Evolutionary conservation across 2,888 invertebrate genomes (phyloP).

Genomic region (Cabera pusaria): DNA sequence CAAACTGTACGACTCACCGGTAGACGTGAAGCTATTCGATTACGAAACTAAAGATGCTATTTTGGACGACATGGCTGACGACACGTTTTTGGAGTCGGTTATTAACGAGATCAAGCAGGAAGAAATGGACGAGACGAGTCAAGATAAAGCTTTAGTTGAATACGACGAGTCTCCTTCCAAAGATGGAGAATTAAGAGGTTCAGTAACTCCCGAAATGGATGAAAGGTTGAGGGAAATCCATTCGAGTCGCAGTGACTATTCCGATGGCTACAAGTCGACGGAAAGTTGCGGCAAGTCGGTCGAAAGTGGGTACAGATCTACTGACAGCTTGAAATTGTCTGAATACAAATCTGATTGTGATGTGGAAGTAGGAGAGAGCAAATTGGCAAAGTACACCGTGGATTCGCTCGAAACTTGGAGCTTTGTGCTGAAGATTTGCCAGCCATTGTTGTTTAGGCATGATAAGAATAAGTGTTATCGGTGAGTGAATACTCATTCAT

Average conservation of each 20-base stretch:
- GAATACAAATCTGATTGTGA: constrained; percentile 11
- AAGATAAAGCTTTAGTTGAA: constrained; percentile 69
- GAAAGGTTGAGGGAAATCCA: constrained; percentile 47
- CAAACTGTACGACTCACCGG: constrained; percentile 46
- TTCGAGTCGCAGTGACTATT: constrained; percentile 51
- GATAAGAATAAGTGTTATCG: constrained; percentile 73
- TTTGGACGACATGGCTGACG: constrained; percentile 60
- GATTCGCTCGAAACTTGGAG: constrained; percentile 74
- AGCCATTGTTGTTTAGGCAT: constrained; percentile 71
- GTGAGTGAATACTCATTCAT: too few species aligned
- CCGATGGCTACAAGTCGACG: constrained; percentile 53
- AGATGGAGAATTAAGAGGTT: constrained; percentile 39
- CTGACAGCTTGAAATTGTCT: constrained; percentile 20
- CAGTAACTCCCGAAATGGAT: constrained; percentile 66
- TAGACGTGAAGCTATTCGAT: constrained; percentile 46
- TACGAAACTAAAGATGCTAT: constrained; percentile 51
- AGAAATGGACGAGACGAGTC: constrained; percentile 56
- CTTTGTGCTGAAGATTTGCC: constrained; percentile 73
- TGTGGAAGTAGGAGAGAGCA: constrained; percentile 20
- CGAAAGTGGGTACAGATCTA: constrained; percentile 33
- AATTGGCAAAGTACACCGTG: constrained; percentile 55
- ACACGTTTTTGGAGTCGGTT: constrained; percentile 70
- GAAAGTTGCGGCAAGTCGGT: constrained; percentile 50
- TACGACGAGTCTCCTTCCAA: constrained; percentile 66
- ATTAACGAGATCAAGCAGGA: constrained; percentile 75